Conservation (phyloP, 2,797 vertebrate species). For the Enteromius mattozi region DNA sequence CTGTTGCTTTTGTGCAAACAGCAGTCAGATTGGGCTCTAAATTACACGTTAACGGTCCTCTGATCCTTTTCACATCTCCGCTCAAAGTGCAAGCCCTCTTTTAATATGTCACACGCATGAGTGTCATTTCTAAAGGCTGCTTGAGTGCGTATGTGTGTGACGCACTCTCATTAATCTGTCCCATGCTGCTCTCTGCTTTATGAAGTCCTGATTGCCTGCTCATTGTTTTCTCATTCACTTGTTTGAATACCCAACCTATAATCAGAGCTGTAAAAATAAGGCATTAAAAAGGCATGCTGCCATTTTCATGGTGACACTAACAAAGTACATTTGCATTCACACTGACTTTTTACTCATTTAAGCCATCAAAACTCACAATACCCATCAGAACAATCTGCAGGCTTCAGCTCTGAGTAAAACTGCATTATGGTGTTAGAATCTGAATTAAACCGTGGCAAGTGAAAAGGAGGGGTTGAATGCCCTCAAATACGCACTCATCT, state of each 20-base stretch:
- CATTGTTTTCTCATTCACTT: conserved; percentile 76
- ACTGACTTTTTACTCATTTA: conserved; percentile 73
- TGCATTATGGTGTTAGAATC: conserved; percentile 80
- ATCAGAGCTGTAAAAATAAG: conserved; percentile 78
- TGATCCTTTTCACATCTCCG: conserved; percentile 69
- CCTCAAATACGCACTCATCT: conserved; percentile 76
- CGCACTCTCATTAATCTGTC: conserved; percentile 82
- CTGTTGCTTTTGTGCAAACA: conserved; percentile 71
- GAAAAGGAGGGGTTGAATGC: conserved; percentile 69
- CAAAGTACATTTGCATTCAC: conserved; percentile 80
- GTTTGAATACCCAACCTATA: conserved; percentile 81
- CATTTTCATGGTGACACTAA: conserved; percentile 79
- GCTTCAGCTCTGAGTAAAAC: conserved; percentile 72
- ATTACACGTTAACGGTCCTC: conserved; percentile 73
- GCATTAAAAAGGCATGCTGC: conserved; percentile 79
- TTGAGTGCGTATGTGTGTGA: conserved; percentile 55
- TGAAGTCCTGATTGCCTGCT: conserved; percentile 81
- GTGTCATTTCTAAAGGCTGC: conserved; percentile 74
- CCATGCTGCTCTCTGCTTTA: conserved; percentile 75
- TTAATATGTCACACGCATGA: conserved; percentile 75
- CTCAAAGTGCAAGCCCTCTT: conserved; percentile 72
- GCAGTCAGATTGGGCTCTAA: conserved; percentile 71
- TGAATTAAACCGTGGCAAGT: conserved; percentile 72
- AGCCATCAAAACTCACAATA: conserved; percentile 81
- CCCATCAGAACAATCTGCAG: conserved; percentile 75